Evolutionary conservation across 2,888 invertebrate genomes (phyloP).

Genomic region (Chesias legatella): DNA sequence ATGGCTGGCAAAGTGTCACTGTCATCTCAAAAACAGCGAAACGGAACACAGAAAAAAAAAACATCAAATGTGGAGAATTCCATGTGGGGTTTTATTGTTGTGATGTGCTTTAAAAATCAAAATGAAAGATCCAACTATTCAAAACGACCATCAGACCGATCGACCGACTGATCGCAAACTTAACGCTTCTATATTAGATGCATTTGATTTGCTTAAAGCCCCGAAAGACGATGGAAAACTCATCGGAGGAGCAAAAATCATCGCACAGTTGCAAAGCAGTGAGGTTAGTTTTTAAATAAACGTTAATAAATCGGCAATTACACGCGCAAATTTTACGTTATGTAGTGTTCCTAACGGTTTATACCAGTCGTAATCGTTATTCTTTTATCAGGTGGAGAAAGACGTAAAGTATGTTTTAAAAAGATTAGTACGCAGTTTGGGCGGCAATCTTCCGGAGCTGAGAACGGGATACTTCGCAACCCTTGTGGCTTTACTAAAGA

Average conservation of each 20-base stretch:
- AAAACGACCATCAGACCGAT: slow-evolving; percentile 36
- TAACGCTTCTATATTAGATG: slow-evolving; percentile 61
- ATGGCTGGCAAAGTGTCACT: no score
- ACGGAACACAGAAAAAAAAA: no score
- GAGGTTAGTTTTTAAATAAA: slow-evolving; percentile 54
- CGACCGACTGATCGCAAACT: slow-evolving; percentile 43
- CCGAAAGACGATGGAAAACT: slow-evolving; percentile 60
- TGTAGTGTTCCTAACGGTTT: no score
- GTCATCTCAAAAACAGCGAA: no score
- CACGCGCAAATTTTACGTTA: no score
- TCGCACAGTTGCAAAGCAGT: slow-evolving; percentile 55
- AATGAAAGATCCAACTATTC: slow-evolving; percentile 55
- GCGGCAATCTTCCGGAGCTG: slow-evolving; percentile 82
- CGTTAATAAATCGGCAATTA: no score
- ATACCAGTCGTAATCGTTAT: slow-evolving; percentile 7
- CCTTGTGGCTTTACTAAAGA: slow-evolving; percentile 81
- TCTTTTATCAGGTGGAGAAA: slow-evolving; percentile 74
- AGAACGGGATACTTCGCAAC: slow-evolving; percentile 86
- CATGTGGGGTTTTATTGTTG: slow-evolving; percentile 43
- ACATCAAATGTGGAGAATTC: slow-evolving; percentile 23
- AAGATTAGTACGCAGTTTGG: slow-evolving; percentile 86
- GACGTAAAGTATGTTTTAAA: slow-evolving; percentile 84
- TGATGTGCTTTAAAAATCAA: slow-evolving; percentile 30
- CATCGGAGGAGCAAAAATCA: slow-evolving; percentile 65
- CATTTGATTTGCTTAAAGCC: slow-evolving; percentile 63